Evolutionary conservation across 1,140 invertebrate species (phyloP).

Genomic region (Pseudomyrmex dendroicus): DNA sequence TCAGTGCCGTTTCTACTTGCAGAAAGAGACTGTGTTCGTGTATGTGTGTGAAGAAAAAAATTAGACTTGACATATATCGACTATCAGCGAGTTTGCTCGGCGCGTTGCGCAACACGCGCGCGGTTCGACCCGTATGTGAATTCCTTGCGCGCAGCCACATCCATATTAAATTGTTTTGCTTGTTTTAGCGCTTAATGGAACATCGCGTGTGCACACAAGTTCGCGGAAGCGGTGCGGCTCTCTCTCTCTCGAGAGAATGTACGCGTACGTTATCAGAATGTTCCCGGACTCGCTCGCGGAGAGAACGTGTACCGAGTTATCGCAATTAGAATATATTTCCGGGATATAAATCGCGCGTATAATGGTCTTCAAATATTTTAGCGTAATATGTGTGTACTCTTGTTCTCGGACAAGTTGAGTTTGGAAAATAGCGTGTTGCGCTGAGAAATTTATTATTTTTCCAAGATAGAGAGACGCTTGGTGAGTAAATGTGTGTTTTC

Average conservation of each 20-base stretch:
- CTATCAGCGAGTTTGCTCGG: neutral
- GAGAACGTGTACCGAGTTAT: neutral
- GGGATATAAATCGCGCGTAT: neutral
- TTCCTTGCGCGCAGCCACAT: slow-evolving; percentile 1
- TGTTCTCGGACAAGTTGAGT: neutral
- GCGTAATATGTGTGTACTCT: neutral
- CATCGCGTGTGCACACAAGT: slow-evolving; percentile 22
- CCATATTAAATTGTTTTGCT: slow-evolving; percentile 28
- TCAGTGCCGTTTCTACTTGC: neutral
- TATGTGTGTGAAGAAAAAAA: neutral
- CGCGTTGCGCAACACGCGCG: slow-evolving; percentile 6
- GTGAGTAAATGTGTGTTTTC: neutral
- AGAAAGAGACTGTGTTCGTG: neutral
- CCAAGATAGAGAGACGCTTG: neutral
- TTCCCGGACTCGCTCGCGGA: neutral
- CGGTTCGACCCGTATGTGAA: neutral
- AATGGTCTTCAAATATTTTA: neutral
- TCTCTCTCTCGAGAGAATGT: neutral
- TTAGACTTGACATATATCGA: slow-evolving; percentile 17
- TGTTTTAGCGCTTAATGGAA: slow-evolving; percentile 34
- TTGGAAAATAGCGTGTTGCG: neutral
- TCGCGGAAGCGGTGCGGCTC: neutral
- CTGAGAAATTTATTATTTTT: neutral
- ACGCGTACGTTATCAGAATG: too few species aligned
- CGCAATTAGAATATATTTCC: neutral